Conservation (phyloP, 2,888 invertebrate genomes). For the Dicyrtoma fusca region DNA sequence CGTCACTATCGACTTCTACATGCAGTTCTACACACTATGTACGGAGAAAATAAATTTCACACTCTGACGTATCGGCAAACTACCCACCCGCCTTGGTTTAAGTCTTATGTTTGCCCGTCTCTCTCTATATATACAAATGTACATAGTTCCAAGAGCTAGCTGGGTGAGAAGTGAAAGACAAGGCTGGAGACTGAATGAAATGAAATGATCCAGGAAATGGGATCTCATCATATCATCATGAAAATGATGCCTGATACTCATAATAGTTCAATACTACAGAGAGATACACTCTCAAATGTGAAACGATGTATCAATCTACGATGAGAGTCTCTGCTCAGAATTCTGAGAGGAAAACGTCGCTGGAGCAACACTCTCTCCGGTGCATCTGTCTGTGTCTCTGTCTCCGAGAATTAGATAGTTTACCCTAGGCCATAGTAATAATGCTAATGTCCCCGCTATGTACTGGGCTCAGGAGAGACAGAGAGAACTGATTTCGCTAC, state of each 20-base stretch:
- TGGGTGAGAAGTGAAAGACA: not conserved
- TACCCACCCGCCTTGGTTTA: too few relatives aligned
- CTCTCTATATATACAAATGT: too few relatives aligned
- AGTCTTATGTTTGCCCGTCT: too few relatives aligned
- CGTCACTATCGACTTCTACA: too few relatives aligned
- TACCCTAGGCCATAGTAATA: too few relatives aligned
- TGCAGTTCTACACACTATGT: too few relatives aligned
- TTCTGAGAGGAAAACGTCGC: not conserved
- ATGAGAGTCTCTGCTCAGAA: not conserved
- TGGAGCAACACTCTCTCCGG: not conserved
- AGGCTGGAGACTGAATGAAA: not conserved
- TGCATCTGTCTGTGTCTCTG: constrained; percentile 1
- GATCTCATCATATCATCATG: constrained; percentile 18
- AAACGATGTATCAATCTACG: not conserved
- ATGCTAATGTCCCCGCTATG: not conserved
- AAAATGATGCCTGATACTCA: constrained; percentile 16
- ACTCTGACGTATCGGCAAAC: too few relatives aligned
- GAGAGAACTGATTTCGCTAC: constrained; percentile 24
- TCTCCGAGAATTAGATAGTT: too few relatives aligned
- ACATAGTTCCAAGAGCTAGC: not conserved
- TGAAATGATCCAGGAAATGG: constrained; percentile 33
- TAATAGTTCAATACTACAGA: not conserved
- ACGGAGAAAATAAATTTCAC: too few relatives aligned
- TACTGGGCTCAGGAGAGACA: not conserved
- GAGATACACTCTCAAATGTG: not conserved